A percentile compares a stretch with the other conserved stretches of the same genome.
Conservation (phyloP, 2,888 invertebrate species). For the Ypsolopha sequella region DNA sequence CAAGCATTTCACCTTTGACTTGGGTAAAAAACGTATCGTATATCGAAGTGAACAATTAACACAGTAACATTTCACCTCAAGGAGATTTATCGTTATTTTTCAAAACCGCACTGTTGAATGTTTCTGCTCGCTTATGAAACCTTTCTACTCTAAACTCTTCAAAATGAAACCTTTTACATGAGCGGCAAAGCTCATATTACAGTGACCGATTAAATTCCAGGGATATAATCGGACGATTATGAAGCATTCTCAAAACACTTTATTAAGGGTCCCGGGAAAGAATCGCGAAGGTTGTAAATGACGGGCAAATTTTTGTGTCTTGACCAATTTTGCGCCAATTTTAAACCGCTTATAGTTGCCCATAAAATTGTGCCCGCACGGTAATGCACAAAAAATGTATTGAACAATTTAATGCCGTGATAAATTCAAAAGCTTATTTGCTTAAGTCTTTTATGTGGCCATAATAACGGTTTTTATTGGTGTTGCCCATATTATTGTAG, state of each 20-base stretch:
- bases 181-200: no score
- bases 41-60: slow-evolving; percentile 19
- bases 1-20: no score
- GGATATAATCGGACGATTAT: no score
- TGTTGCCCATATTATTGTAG: not conserved
- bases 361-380: slow-evolving; percentile 16
- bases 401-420: slow-evolving; percentile 4
- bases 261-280: slow-evolving; percentile 18
- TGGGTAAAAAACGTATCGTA: not conserved
- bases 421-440: slow-evolving; percentile 5
- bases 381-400: slow-evolving; percentile 31
- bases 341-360: slow-evolving; percentile 30
- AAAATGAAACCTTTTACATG: no score
- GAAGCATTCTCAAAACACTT: slow-evolving; percentile 14
- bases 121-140: slow-evolving; percentile 17
- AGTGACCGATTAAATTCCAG: no score
- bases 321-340: slow-evolving; percentile 56
- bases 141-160: slow-evolving; percentile 10
- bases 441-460: slow-evolving; percentile 1
- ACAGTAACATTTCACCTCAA: slow-evolving; percentile 18
- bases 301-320: slow-evolving; percentile 2
- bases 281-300: slow-evolving; percentile 21
- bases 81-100: slow-evolving; percentile 37
- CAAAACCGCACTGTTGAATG: slow-evolving; percentile 36
- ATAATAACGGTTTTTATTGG: slow-evolving; percentile 3